Evolutionary conservation across 2,113 vertebrate genomes (phyloP).

Genomic region (Felis chaus): DNA sequence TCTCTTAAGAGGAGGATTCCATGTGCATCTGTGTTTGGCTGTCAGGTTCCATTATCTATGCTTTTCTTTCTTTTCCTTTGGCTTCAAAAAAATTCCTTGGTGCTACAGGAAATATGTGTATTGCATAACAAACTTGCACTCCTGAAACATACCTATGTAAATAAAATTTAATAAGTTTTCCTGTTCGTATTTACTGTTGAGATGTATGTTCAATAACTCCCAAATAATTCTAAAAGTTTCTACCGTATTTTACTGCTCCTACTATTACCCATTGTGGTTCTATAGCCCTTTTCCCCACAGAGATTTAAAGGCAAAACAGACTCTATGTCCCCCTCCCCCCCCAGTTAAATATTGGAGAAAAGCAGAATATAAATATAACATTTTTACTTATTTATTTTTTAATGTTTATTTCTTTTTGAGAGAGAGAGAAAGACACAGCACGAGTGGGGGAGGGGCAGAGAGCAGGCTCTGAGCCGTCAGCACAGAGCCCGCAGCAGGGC

Average conservation of each 20-base stretch:
- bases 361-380: background rate
- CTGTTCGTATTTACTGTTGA: background rate
- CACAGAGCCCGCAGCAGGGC: too few relatives aligned
- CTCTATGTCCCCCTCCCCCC: background rate
- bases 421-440: too few relatives aligned
- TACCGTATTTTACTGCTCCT: background rate
- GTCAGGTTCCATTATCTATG: background rate
- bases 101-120: background rate
- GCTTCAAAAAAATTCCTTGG: background rate
- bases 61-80: constrained; percentile 16
- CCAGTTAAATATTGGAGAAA: background rate
- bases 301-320: constrained; percentile 38
- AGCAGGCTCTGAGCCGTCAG: too few relatives aligned
- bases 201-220: background rate
- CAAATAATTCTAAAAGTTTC: background rate
- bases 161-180: background rate
- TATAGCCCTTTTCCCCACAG: background rate
- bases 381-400: background rate
- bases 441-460: too few relatives aligned
- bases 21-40: background rate
- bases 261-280: background rate
- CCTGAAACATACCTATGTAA: background rate
- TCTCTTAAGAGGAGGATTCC: background rate
- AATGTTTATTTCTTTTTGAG: too few relatives aligned
- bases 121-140: background rate